Evolutionary conservation across 2,113 vertebrate species (phyloP).

Genomic region (Neotoma lepida): DNA sequence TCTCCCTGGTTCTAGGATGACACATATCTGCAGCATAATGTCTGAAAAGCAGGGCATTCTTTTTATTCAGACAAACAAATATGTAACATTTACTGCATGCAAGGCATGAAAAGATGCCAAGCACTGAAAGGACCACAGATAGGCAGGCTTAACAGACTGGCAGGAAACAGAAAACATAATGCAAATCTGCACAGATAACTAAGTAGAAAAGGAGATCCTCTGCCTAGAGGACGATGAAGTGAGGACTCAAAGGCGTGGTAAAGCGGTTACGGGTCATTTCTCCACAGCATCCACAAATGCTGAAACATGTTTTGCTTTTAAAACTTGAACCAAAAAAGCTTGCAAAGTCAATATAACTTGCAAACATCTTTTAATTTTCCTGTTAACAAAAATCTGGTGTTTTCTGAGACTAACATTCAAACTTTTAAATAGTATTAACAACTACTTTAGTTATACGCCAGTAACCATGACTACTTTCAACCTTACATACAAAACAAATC

Average conservation of each 20-base stretch:
- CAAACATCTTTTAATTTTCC: constrained; percentile 22
- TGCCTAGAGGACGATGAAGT: constrained; percentile 12
- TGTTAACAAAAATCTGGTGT: constrained; percentile 10
- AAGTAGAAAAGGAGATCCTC: not conserved
- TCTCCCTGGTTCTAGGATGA: constrained; percentile 6
- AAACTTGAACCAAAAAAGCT: not conserved
- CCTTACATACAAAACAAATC: constrained; percentile 15
- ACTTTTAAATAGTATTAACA: constrained; percentile 43
- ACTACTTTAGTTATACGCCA: not conserved
- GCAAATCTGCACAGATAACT: not conserved
- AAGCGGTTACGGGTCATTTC: not conserved
- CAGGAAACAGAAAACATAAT: not conserved
- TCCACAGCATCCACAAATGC: constrained; percentile 22
- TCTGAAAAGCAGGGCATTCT: not conserved
- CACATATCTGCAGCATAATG: not conserved
- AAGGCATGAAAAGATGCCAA: constrained; percentile 28
- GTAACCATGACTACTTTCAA: constrained; percentile 44
- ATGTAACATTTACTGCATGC: not conserved
- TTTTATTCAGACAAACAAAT: constrained; percentile 34
- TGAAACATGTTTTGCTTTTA: not conserved
- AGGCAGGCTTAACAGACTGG: constrained; percentile 12
- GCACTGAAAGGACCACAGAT: not conserved
- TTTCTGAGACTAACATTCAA: constrained; percentile 50
- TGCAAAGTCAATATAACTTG: constrained; percentile 37
- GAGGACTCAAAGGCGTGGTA: not conserved